Evolutionary conservation across 2,113 vertebrate species (phyloP), one percentile per base, ranked within the genome.

Genomic region (Scartelaos histophorus): DNA sequence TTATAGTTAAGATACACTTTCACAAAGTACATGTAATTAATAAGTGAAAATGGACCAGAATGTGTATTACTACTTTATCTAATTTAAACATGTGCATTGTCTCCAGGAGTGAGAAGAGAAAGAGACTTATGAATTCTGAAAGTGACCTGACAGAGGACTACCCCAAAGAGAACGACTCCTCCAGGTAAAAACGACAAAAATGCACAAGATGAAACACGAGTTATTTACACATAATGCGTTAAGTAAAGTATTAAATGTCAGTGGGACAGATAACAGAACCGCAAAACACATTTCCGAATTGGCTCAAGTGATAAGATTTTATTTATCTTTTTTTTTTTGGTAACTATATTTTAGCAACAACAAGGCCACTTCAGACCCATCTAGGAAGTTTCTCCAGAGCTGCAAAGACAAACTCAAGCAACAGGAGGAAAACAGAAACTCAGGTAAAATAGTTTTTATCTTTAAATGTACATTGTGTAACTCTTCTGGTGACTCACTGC

Each of bases 141-240:
- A 94, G 93, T 71, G 96, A 98, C 83, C 82, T 98, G 69, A 94
- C 87, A 46, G 97, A 98, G 89, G 98, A 99, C 89, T 99, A 98
- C 84, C 97, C 98, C 79, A 99, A 99, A 91, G 98, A 99, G 90
- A 99, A 99, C 61, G 98, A 99, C 92, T 98, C 97, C 11, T 98
- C 97, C 5, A 97, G 96, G 98, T 99, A 81, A 70, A 70, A 51
- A 24, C 57, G 2, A 1, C 10, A 11, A 22, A 22, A 3, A 13
- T 6, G 6, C 17, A 10, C 0, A 9, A 21, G 1, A 5, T 47
- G 15, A 29, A 29, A 21, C 16, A 21, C 19, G 2, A 21, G 21
- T 19, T 10, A 54, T 21, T 10, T n/a, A 12, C 54, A 12, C 54
- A 13, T 16, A 24, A 57, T 57, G 21, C 13, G 9, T 53, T 53